phyloP scores from a whole-genome alignment of 2,113 vertebrate genomes.

The Eretmodus cyanostictus region DNA sequence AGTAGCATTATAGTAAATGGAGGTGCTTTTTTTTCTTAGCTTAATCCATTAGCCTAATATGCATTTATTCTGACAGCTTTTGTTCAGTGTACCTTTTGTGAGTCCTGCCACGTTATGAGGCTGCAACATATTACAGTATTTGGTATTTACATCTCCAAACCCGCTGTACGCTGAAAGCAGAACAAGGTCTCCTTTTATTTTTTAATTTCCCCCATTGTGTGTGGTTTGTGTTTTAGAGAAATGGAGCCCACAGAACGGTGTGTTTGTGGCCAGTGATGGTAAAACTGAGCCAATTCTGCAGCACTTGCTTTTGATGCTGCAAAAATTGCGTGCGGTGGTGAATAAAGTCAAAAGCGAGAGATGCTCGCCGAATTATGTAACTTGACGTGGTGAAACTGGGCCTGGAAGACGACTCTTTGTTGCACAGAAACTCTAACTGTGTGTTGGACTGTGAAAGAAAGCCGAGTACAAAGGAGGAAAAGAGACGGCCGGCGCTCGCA shows the following conservation, averaged over 20 bases:
- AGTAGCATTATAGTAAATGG: not conserved
- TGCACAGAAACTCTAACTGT: not conserved
- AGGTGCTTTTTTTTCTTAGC: not conserved
- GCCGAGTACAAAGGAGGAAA: not conserved
- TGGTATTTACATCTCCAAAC: not conserved
- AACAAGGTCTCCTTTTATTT: not conserved
- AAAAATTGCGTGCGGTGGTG: not conserved
- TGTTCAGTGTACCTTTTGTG: not conserved
- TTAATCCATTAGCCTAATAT: not conserved
- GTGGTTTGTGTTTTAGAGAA: not conserved
- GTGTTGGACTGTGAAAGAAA: conserved; percentile 7
- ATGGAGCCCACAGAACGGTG: not conserved
- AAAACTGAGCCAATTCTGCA: not conserved
- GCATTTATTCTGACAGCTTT: not conserved
- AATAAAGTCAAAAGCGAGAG: not conserved
- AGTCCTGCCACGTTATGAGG: not conserved
- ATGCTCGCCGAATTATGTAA: not conserved
- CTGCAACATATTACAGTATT: not conserved
- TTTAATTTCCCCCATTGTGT: not conserved
- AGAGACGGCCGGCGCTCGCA: not conserved
- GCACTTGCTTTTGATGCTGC: not conserved
- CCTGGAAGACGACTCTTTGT: not conserved
- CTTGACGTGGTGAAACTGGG: not conserved
- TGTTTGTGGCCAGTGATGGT: not conserved
- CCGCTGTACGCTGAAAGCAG: not conserved